Evolutionary conservation across 2,113 vertebrate species (phyloP).

Genomic region (Lagopus leucura): DNA sequence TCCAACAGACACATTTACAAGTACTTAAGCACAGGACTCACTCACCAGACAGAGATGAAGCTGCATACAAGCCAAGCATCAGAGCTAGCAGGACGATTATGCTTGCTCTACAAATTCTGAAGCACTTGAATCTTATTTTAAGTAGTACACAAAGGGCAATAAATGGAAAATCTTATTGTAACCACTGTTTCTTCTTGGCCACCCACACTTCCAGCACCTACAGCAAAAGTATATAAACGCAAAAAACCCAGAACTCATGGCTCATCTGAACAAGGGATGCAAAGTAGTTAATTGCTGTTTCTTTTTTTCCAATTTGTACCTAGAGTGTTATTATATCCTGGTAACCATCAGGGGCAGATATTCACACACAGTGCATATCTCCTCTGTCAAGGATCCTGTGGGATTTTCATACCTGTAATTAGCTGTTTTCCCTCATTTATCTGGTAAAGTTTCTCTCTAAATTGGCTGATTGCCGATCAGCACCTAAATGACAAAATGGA

Average conservation of each 20-base stretch:
- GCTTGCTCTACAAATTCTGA: constrained; percentile 76
- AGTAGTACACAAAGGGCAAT: constrained; percentile 84
- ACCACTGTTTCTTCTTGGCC: constrained; percentile 78
- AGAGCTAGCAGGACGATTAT: constrained; percentile 75
- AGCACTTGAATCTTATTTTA: constrained; percentile 81
- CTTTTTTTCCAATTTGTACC: constrained; percentile 73
- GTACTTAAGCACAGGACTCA: constrained; percentile 65
- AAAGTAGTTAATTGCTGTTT: constrained; percentile 70
- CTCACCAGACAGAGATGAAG: constrained; percentile 77
- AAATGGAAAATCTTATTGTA: constrained; percentile 87
- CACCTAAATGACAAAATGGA: not conserved
- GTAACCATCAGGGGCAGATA: not conserved
- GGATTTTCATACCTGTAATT: not conserved
- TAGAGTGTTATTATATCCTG: constrained; percentile 33
- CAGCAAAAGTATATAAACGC: constrained; percentile 74
- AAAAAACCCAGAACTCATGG: constrained; percentile 71
- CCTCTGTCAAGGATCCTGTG: not conserved
- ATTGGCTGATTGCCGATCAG: not conserved
- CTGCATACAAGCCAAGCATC: constrained; percentile 72
- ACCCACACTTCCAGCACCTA: constrained; percentile 83
- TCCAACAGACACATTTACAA: constrained; percentile 54
- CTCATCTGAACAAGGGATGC: constrained; percentile 76
- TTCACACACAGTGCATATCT: accelerated
- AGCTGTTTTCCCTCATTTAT: not conserved
- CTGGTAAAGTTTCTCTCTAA: not conserved